Evolutionary conservation across 2,888 invertebrate genomes (phyloP), one percentile per base, ranked within the genome.

Genomic region (Eupithecia tripunctaria): DNA sequence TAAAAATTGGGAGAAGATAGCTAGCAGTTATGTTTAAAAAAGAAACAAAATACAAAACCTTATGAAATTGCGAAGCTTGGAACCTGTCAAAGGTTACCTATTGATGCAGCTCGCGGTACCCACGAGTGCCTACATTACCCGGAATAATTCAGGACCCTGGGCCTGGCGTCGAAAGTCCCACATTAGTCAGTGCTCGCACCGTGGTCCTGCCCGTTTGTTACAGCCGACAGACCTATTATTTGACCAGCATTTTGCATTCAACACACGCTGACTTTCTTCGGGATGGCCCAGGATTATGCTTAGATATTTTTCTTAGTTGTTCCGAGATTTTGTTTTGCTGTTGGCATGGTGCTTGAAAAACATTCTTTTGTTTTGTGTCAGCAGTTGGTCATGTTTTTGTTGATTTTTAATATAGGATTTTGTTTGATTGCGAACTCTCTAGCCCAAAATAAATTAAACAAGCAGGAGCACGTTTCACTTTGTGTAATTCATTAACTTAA

Each of bases 181-280:
- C 86, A 89, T 89, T 86, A 86, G 80, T 89, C 88, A 87, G 84
- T 83, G 84, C 82, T 84, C 71, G 79, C 80, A 66, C 78, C 80
- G 78, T 70, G 78, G 82, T 80, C 68, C 79, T 84, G 76, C 78
- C 79, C 82, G 84, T 90, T 87, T 88, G 88, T 89, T 87, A 85
- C 85, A 83, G 85, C 84, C 85, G 88, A 86, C 87, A 86, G 82
- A 82, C 81, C 84, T 82, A 89, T 89, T 88, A 89, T 89, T 89
- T 86, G 88, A 86, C 85, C 86, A 87, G 83, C 82, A 84, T 86
- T 86, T 85, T 85, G 85, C 82, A 88, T 88, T 86, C 87, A 79
- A 74, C 68, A 73, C 82, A 81, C 84, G 83, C 56, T 56, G 25
- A 25, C 2, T 56, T 56, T 56, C 56, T 56, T 56, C 25, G 56